These are phyloP conservation scores for Aphelenchoides fujianensis DNA, from an alignment of 1,140 invertebrate species.

Conservation along the genomic window DNA sequence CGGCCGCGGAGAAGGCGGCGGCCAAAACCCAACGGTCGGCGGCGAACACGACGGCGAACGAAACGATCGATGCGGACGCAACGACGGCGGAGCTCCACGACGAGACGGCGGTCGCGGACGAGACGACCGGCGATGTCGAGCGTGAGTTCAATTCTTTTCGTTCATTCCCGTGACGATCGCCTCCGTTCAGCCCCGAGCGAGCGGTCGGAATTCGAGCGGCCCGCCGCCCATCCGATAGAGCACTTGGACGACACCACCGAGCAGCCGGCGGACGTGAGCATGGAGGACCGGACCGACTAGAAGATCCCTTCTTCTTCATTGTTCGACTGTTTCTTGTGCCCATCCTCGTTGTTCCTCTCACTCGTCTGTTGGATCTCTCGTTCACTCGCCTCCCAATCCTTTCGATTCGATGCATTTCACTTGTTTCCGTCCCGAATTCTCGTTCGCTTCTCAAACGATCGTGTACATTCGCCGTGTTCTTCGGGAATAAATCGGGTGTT, in stretches of 20 bases:
- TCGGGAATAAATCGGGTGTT: too few relatives aligned
- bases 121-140: neutral
- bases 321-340: too few relatives aligned
- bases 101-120: neutral
- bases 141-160: neutral
- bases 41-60: neutral
- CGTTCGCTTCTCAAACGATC: too few relatives aligned
- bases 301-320: too few relatives aligned
- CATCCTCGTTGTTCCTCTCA: too few relatives aligned
- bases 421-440: too few relatives aligned
- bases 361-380: too few relatives aligned
- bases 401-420: too few relatives aligned
- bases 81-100: neutral
- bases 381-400: too few relatives aligned
- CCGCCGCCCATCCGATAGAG: neutral
- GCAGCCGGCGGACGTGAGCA: too few relatives aligned
- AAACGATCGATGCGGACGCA: neutral
- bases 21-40: neutral
- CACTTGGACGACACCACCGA: neutral
- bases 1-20: neutral
- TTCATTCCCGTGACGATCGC: neutral
- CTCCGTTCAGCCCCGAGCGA: neutral
- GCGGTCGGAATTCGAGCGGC: neutral
- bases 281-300: too few relatives aligned
- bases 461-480: too few relatives aligned